Conservation (phyloP, 2,888 invertebrate genomes). For the Diplolepis rosae region DNA sequence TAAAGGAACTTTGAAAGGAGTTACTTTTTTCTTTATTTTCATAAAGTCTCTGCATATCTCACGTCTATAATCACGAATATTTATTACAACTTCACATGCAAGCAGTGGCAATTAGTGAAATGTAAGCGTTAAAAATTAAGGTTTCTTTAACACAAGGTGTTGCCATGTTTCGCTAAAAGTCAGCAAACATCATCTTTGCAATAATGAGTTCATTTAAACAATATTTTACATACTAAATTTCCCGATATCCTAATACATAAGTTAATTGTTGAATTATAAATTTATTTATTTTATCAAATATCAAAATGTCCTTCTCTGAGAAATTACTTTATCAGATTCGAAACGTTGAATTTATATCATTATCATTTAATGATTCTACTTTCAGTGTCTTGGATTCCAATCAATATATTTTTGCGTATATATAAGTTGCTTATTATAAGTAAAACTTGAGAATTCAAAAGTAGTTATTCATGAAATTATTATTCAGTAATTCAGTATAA, state of each 20-base stretch:
- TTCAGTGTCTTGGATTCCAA: not conserved
- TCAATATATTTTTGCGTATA: not conserved
- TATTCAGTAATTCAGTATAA: constrained; percentile 9
- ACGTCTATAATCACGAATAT: constrained; percentile 59
- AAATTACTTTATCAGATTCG: too few relatives aligned
- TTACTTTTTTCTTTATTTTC: constrained; percentile 38
- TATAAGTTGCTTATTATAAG: constrained; percentile 1
- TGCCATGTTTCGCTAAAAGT: constrained; percentile 53
- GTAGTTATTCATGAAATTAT: constrained; percentile 27
- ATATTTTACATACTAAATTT: constrained; percentile 42
- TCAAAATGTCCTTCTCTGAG: not conserved
- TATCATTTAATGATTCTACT: not conserved
- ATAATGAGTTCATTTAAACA: constrained; percentile 56
- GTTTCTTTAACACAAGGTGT: constrained; percentile 55
- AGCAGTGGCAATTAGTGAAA: constrained; percentile 64
- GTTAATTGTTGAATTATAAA: not conserved
- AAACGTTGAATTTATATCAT: not conserved
- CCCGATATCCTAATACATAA: constrained; percentile 39
- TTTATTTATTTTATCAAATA: not conserved
- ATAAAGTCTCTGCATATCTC: constrained; percentile 48
- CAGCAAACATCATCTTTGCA: constrained; percentile 47
- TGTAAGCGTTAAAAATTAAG: constrained; percentile 48
- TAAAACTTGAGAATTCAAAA: constrained; percentile 9
- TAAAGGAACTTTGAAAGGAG: constrained; percentile 33
- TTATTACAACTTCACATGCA: constrained; percentile 62